A percentile compares a stretch with the other conserved stretches of the same genome.
phyloP scores from a whole-genome alignment of 2,797 vertebrate species.

The Darevskia mixta region DNA sequence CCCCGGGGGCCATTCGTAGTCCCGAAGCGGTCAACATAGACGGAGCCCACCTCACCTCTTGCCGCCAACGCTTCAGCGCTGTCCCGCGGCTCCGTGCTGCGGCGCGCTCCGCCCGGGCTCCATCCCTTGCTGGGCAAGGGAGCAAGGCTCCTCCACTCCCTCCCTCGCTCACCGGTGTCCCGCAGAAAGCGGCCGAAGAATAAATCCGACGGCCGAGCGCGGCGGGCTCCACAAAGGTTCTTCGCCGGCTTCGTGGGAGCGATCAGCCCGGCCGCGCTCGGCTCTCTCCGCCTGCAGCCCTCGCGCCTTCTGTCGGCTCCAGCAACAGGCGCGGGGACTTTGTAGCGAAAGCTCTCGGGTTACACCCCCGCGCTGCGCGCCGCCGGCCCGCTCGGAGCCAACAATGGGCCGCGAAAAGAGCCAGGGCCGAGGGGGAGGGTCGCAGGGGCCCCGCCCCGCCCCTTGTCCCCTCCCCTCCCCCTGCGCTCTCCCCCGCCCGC shows the following conservation, averaged over 20 bases:
- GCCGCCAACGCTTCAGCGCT: background rate
- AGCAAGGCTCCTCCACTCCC: background rate
- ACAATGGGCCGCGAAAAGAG: slow-evolving; percentile 47
- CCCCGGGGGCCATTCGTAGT: background rate
- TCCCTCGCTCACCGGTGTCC: background rate
- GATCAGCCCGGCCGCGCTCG: background rate
- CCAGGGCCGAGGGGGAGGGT: slow-evolving; percentile 16
- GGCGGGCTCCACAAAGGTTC: background rate
- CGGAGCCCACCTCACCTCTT: background rate
- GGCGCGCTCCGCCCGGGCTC: slow-evolving; percentile 1
- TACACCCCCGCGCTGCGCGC: slow-evolving; percentile 41
- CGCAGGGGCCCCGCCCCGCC: slow-evolving; percentile 5
- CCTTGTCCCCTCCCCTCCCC: background rate
- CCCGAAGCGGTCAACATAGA: background rate
- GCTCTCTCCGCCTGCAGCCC: background rate
- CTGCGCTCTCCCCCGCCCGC: background rate
- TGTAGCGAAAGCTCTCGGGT: slow-evolving; percentile 31
- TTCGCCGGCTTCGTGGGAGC: background rate
- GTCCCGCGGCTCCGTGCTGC: background rate
- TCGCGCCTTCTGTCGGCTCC: slow-evolving; percentile 21
- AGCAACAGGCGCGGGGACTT: slow-evolving; percentile 20
- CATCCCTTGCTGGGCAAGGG: background rate
- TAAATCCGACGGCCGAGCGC: background rate
- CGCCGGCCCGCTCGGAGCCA: slow-evolving; percentile 27
- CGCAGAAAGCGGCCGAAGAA: background rate